A percentile compares a stretch with the other conserved stretches of the same genome.
Evolutionary conservation across 1,140 invertebrate species (phyloP).

Genomic region (Plutomurus gul): DNA sequence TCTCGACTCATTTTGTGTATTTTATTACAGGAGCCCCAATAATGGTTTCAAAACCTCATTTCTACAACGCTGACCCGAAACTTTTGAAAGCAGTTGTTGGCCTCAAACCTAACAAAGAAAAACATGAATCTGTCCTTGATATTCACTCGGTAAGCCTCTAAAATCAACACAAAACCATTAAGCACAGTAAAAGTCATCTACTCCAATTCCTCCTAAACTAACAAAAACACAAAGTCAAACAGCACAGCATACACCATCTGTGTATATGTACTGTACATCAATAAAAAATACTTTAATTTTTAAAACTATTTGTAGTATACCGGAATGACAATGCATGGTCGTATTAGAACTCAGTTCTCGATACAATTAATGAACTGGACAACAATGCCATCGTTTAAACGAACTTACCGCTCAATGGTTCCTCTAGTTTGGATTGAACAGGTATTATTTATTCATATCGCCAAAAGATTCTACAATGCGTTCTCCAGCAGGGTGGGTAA

Average conservation of each 20-base stretch:
- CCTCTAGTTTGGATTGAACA: constrained; percentile 38
- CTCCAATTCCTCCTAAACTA: not conserved
- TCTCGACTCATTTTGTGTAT: not conserved
- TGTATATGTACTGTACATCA: not conserved
- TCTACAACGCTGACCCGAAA: not conserved
- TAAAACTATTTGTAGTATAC: not conserved
- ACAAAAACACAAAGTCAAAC: too few species aligned
- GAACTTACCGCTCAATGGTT: not conserved
- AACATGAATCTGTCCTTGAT: constrained; percentile 31
- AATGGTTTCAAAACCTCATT: constrained; percentile 34
- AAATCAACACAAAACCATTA: too few species aligned
- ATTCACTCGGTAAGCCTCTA: not conserved
- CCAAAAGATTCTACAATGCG: too few species aligned
- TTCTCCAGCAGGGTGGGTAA: too few species aligned
- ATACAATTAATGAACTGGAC: constrained; percentile 33
- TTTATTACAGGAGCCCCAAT: constrained; percentile 14
- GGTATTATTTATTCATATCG: too few species aligned
- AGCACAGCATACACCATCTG: too few species aligned
- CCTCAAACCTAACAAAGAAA: not conserved
- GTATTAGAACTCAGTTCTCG: constrained; percentile 19
- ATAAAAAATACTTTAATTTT: not conserved
- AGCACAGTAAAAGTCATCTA: not conserved
- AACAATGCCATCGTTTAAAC: constrained; percentile 10
- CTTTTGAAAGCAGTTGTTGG: not conserved
- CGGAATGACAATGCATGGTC: not conserved